phyloP scores from a whole-genome alignment of 2,888 invertebrate genomes.

The Anoplius nigerrimus region DNA sequence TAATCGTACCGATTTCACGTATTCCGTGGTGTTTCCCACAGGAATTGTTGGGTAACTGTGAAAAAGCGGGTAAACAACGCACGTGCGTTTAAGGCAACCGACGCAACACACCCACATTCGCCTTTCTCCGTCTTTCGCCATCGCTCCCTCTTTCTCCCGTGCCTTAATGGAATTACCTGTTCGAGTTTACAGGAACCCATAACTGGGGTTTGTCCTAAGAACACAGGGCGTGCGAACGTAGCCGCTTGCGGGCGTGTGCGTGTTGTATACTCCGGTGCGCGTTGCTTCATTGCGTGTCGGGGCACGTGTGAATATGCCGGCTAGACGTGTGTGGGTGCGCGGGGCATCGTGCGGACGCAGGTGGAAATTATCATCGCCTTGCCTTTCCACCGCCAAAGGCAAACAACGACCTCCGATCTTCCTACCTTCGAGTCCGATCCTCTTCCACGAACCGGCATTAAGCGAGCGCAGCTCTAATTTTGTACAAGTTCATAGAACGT shows the following conservation, averaged over 20 bases:
- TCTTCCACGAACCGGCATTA: constrained; percentile 1
- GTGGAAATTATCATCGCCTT: constrained; percentile 50
- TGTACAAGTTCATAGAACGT: too few relatives aligned
- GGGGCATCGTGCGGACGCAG: constrained; percentile 31
- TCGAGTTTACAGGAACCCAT: constrained; percentile 62
- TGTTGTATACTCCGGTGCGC: constrained; percentile 7
- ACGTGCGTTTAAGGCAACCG: constrained; percentile 29
- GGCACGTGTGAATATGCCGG: constrained; percentile 13
- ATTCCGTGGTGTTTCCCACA: constrained; percentile 39
- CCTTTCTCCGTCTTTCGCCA: background rate
- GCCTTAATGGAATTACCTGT: constrained; percentile 62
- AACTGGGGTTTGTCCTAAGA: constrained; percentile 59
- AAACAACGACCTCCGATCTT: constrained; percentile 50
- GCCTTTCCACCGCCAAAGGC: constrained; percentile 49
- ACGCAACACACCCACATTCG: constrained; percentile 56
- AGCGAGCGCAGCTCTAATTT: too few relatives aligned
- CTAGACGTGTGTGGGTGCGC: constrained; percentile 25
- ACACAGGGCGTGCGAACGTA: constrained; percentile 52
- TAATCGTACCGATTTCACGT: too few relatives aligned
- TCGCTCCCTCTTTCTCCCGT: constrained; percentile 8
- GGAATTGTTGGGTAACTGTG: constrained; percentile 56
- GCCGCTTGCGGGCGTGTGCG: constrained; percentile 21
- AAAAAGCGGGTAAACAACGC: constrained; percentile 39
- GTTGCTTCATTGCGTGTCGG: constrained; percentile 15
- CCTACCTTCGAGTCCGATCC: constrained; percentile 3